Percentiles rank a stretch among this genome's conserved stretches.
These are phyloP conservation scores for Ahaetulla prasina DNA, from an alignment of 2,113 vertebrate genomes.

Conservation along the genomic window DNA sequence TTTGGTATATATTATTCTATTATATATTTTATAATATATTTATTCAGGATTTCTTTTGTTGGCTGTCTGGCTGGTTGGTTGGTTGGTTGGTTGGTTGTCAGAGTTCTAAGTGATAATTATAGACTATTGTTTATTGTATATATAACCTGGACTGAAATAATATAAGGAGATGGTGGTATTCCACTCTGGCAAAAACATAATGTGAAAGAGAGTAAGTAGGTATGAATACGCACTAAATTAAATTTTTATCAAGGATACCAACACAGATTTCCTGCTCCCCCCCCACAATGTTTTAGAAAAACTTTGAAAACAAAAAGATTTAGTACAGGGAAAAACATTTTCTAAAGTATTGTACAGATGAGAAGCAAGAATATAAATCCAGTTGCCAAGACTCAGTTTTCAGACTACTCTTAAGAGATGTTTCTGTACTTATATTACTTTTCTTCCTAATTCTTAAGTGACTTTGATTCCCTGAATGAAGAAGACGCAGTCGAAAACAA, in stretches of 20 bases:
- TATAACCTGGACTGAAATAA: background rate
- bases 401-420: background rate
- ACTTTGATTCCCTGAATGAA: constrained; percentile 85
- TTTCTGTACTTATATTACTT: background rate
- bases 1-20: background rate
- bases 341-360: background rate
- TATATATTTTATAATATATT: background rate
- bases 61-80: background rate
- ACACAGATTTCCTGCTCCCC: background rate
- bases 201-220: background rate
- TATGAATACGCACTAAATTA: background rate
- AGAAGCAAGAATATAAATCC: background rate
- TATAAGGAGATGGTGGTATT: background rate
- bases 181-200: background rate
- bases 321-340: background rate
- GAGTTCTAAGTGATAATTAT: background rate
- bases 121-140: background rate
- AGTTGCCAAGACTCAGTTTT: background rate
- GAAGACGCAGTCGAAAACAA: constrained; percentile 81
- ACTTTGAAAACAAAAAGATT: background rate
- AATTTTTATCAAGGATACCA: background rate
- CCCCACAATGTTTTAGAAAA: background rate
- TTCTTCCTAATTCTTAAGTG: constrained; percentile 65
- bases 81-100: background rate
- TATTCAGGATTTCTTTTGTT: background rate